A percentile compares a stretch with the other conserved stretches of the same genome.
phyloP scores from a whole-genome alignment of 2,888 invertebrate species.

The Pollenia angustigena region DNA sequence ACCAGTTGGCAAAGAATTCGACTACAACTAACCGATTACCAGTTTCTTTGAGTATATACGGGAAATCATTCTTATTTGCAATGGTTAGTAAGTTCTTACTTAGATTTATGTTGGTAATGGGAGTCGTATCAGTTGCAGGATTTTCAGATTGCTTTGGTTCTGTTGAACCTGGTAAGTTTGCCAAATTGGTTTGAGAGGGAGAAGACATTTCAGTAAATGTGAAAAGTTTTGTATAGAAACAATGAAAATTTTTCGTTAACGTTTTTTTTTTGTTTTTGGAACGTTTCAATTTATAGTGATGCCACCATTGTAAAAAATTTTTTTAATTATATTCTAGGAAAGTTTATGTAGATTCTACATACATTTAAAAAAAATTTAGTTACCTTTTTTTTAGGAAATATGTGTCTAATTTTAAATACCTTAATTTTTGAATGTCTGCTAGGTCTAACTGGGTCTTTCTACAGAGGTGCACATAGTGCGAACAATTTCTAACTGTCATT shows the following conservation, averaged over 20 bases:
- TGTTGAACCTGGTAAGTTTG: neutral
- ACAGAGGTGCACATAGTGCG: too few species aligned
- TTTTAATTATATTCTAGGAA: too few species aligned
- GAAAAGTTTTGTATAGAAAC: conserved; percentile 5
- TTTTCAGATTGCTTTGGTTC: neutral
- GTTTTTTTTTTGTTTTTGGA: neutral
- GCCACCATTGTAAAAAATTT: too few species aligned
- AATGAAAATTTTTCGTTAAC: neutral
- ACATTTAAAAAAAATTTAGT: too few species aligned
- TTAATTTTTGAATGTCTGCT: too few species aligned
- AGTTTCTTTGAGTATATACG: conserved; percentile 88
- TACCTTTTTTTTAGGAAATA: too few species aligned
- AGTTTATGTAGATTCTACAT: too few species aligned
- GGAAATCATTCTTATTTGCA: conserved; percentile 86
- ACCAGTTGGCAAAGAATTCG: conserved; percentile 96
- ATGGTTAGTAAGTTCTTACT: conserved; percentile 79
- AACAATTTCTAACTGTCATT: too few species aligned
- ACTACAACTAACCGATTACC: conserved; percentile 92
- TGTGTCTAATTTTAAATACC: too few species aligned
- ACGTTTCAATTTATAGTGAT: too few species aligned
- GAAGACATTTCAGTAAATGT: conserved; percentile 22
- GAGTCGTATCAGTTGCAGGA: neutral
- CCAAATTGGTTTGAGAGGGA: conserved; percentile 30
- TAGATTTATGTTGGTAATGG: neutral
- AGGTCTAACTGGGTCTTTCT: too few species aligned